phyloP scores from a whole-genome alignment of 1,140 invertebrate species.

The Linepithema humile region DNA sequence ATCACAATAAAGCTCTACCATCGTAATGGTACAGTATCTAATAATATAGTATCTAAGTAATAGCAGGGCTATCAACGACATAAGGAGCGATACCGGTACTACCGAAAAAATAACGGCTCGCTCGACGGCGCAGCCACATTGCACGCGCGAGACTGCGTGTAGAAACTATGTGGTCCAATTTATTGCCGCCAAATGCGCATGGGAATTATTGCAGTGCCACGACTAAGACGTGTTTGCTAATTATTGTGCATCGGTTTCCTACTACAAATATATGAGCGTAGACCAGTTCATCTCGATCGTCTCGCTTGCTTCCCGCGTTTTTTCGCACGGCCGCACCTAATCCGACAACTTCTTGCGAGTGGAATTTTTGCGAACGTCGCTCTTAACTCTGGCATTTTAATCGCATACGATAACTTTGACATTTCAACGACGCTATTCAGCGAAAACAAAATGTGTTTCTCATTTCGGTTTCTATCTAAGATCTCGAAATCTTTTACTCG shows the following conservation, averaged over 20 bases:
- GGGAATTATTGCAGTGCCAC: conserved; percentile 27
- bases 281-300: conserved; percentile 13
- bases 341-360: not conserved
- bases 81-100: conserved; percentile 33
- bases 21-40: not conserved
- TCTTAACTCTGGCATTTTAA: conserved; percentile 1
- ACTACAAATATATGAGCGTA: not conserved
- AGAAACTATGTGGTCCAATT: conserved; percentile 42
- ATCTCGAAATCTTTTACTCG: not conserved
- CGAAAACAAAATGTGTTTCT: not conserved
- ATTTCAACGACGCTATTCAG: not conserved
- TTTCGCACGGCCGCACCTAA: not conserved
- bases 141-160: not conserved
- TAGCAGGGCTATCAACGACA: conserved; percentile 7
- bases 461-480: not conserved
- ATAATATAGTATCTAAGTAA: conserved; percentile 36
- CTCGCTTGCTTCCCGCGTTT: not conserved
- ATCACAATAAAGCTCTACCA: conserved; percentile 27
- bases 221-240: conserved; percentile 15
- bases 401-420: not conserved
- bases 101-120: conserved; percentile 18
- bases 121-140: not conserved
- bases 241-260: conserved; percentile 45
- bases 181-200: conserved; percentile 9
- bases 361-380: not conserved